Percentiles rank a stretch among this genome's conserved stretches.
phyloP scores from a whole-genome alignment of 2,797 vertebrate species.

The Notamacropus eugenii region DNA sequence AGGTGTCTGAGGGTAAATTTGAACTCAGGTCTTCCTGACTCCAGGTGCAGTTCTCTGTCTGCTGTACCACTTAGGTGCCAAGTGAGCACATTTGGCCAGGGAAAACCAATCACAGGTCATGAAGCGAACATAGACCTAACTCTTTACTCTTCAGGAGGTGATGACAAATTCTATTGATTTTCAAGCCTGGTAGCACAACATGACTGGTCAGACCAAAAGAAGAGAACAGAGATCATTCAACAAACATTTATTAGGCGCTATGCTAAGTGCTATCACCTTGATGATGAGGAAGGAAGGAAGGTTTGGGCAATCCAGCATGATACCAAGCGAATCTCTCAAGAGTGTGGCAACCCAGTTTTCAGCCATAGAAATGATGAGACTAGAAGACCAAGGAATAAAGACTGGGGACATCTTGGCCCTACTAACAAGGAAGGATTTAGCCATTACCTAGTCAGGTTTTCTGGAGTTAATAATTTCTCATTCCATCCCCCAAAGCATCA shows the following conservation, averaged over 20 bases:
- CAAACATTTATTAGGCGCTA: not conserved
- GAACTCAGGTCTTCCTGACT: not conserved
- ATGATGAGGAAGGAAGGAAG: not conserved
- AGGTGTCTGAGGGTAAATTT: not conserved
- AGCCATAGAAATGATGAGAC: not conserved
- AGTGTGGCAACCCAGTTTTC: not conserved
- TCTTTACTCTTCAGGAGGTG: slow-evolving; percentile 29
- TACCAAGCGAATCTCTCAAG: not conserved
- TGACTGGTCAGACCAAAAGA: not conserved
- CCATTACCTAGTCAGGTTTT: slow-evolving; percentile 9
- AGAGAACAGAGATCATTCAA: not conserved
- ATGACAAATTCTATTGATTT: not conserved
- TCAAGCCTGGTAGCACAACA: not conserved
- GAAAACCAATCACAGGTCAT: slow-evolving; percentile 31
- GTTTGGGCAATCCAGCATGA: not conserved
- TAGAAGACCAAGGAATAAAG: not conserved
- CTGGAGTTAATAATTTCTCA: slow-evolving; percentile 37
- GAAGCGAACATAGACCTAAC: slow-evolving; percentile 28
- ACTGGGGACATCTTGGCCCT: not conserved
- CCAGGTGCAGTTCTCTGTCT: not conserved
- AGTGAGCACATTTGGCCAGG: not conserved
- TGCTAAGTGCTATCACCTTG: not conserved
- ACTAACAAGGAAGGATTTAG: slow-evolving; percentile 19
- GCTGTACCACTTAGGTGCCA: not conserved
- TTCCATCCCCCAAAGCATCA: not conserved